Evolutionary conservation across 2,797 vertebrate genomes (phyloP).

Genomic region (Arrhamphus sclerolepis): DNA sequence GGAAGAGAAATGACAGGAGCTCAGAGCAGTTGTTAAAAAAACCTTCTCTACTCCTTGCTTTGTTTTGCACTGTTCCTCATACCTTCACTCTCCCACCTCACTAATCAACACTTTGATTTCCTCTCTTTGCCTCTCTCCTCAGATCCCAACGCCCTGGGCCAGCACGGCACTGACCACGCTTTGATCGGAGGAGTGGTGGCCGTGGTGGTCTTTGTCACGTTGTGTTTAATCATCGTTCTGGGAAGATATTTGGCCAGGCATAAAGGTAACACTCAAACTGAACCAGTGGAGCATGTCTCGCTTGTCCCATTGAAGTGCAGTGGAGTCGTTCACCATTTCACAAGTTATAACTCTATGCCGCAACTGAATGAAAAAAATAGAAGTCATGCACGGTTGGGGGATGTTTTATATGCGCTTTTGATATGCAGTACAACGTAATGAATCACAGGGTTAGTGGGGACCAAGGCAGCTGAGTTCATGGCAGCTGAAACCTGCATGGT

Average conservation of each 20-base stretch:
- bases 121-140: slow-evolving; percentile 48
- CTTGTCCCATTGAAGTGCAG: slow-evolving; percentile 35
- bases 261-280: slow-evolving; percentile 88
- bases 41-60: slow-evolving; percentile 47
- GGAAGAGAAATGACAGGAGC: slow-evolving; percentile 55
- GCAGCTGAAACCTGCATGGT: too few species aligned
- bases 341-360: slow-evolving; percentile 13
- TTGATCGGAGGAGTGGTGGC: slow-evolving; percentile 98
- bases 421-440: too few species aligned
- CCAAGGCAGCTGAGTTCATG: too few species aligned
- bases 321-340: slow-evolving; percentile 17
- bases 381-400: neutral
- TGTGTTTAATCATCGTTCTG: slow-evolving; percentile 98
- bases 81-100: slow-evolving; percentile 37
- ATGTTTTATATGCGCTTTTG: too few species aligned
- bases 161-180: slow-evolving; percentile 93
- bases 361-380: neutral
- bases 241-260: slow-evolving; percentile 99
- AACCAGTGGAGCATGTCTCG: slow-evolving; percentile 26
- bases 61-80: slow-evolving; percentile 40
- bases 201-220: slow-evolving; percentile 97
- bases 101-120: slow-evolving; percentile 35
- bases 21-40: slow-evolving; percentile 66
- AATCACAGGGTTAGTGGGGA: neutral
- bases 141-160: slow-evolving; percentile 95